Evolutionary conservation across 2,113 vertebrate genomes (phyloP), one percentile per base, ranked within the genome.

Genomic region (Theropithecus gelada): DNA sequence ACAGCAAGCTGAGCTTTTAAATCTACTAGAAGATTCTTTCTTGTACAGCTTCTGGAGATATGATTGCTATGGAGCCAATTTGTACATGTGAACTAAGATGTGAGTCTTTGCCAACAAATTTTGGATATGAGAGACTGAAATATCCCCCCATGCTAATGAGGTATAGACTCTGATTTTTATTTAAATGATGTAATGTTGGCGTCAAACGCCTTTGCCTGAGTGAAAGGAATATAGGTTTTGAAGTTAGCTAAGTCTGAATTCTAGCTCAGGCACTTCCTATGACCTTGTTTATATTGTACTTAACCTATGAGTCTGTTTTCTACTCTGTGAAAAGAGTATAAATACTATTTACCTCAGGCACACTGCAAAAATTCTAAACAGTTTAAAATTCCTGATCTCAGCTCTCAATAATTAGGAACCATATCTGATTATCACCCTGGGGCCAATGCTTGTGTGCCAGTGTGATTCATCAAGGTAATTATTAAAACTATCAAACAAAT

Each of bases 381-480:
- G 12, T 92, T 96, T 78, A 72, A 96, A 93, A 92, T 85, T 45
- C 32, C 30, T 70, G 75, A 80, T 70, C 76, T 70, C 83, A 50
- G 3, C 25, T 85, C n/a, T 90, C 10, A 79, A 61, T 88, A 68
- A 92, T 72, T 59, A 79, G 27, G 43, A 90, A 25, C 9, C 50
- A 25, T 90, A 81, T 76, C 32, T 50, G 64, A 57, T 70, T 64
- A 78, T 89, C 43, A 85, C 16, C 35, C 32, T 66, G 43, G 43
- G 50, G 16, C n/a, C 75, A 83, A 25, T 64, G 55, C 20, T 84
- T 93, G 27, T 40, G 12, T 88, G 14, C 50, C 78, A 61, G 10
- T 85, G 61, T 88, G 82, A 88, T 85, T 50, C 25, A 93, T 81
- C 35, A 64, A 93, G 82, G 8, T 43, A 66, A 91, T 97, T 97